Conservation (phyloP, 1,140 invertebrate genomes). For the Drosophila watanabei region DNA sequence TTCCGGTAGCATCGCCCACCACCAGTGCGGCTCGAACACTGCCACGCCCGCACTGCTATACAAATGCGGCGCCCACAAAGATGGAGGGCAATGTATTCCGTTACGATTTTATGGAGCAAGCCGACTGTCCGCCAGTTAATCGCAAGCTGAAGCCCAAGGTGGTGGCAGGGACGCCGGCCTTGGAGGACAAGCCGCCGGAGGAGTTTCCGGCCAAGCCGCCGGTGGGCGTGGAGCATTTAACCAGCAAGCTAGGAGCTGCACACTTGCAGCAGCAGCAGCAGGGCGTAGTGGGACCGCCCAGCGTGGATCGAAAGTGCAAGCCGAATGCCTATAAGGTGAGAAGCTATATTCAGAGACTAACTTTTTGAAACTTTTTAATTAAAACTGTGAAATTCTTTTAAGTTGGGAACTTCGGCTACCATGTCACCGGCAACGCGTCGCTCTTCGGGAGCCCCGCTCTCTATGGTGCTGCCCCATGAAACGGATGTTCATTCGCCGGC, state of each 20-base stretch:
- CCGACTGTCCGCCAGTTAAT: slow-evolving; percentile 90
- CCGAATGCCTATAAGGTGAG: slow-evolving; percentile 78
- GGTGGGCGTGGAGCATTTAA: slow-evolving; percentile 64
- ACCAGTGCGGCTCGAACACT: slow-evolving; percentile 66
- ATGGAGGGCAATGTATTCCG: slow-evolving; percentile 87
- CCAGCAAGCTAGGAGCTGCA: slow-evolving; percentile 55
- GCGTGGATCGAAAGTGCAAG: slow-evolving; percentile 80
- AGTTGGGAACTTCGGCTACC: slow-evolving; percentile 63
- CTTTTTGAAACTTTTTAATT: too few relatives aligned
- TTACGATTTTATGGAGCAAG: slow-evolving; percentile 86
- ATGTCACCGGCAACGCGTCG: slow-evolving; percentile 68
- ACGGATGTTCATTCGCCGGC: slow-evolving; percentile 58
- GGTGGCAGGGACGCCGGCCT: slow-evolving; percentile 30
- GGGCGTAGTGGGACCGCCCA: slow-evolving; percentile 54
- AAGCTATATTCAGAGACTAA: not conserved
- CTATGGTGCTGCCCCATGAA: slow-evolving; percentile 74
- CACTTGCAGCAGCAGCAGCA: slow-evolving; percentile 85
- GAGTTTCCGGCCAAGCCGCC: slow-evolving; percentile 74
- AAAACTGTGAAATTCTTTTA: not conserved
- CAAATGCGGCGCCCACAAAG: slow-evolving; percentile 89
- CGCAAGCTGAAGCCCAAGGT: slow-evolving; percentile 91
- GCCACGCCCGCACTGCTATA: slow-evolving; percentile 88
- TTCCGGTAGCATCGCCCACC: slow-evolving; percentile 42
- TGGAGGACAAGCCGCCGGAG: slow-evolving; percentile 87
- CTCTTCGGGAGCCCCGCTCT: slow-evolving; percentile 66